Evolutionary conservation across 2,888 invertebrate genomes (phyloP), one percentile per base, ranked within the genome.

Genomic region (Cheiracanthium punctorium): DNA sequence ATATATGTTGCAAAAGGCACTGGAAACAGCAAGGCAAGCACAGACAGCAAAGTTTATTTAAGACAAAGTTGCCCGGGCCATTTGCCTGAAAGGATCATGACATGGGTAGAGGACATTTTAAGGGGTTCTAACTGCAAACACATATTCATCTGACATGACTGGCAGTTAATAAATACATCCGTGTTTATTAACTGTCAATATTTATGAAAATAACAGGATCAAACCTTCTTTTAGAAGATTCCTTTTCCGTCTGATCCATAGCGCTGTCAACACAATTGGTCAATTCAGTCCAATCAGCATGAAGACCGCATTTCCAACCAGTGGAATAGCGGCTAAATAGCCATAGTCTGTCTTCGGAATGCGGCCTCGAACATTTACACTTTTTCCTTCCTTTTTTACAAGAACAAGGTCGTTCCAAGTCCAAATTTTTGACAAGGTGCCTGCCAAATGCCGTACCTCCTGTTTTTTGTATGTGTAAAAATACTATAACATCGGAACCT

Each of bases 391-490:
- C 89, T 72, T 88, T 89, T 75, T 88, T 85, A 76, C 89, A 89
- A 24, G 88, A 80, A 93, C 99, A 99, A 58, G 98, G 98, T 90
- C 96, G 94, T 93, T 97, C 95, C 87, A 96, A 93, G 92, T 98
- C 97, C 91, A 99, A 94, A 93, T 99, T 97, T 93, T 96, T 96
- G 81, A 99, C 98, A 90, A 99, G 94, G 93, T 98, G 98, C 91
- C 96, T 95, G 79, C 99, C 99, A 92, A 99, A 99, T 8, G 97
- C 92, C 48, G 99, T 99, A 37, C 99, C 99, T 80, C 88, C 99
- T 76, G 99, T 99, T 93, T 99, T 99, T 92, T 99, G 99, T 92
- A 99, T 98, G 92, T 99, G 99, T 89, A 99, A 93, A 94, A 99
- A 95, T 79, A 99, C 98, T 94, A 99, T 96, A 82, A 99, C 99